Conservation (phyloP, 2,888 invertebrate species). For the Ellobium chinense region DNA sequence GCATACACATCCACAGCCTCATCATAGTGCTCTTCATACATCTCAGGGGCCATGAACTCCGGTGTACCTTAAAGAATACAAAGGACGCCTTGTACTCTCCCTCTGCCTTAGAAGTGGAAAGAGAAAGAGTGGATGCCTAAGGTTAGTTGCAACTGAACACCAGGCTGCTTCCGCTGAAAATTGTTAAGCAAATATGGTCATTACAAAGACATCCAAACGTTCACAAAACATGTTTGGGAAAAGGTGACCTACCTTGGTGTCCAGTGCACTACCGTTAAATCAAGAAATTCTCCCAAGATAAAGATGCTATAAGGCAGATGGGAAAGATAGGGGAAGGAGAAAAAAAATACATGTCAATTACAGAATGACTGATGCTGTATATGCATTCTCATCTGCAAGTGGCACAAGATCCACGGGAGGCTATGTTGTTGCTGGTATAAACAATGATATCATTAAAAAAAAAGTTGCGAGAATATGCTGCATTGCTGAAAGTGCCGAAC, state of each 20-base stretch:
- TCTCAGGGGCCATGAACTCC: slow-evolving; percentile 98
- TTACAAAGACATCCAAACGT: slow-evolving; percentile 6
- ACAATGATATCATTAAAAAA: too few species aligned
- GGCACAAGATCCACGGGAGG: too few species aligned
- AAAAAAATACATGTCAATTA: slow-evolving; percentile 20
- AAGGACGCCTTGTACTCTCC: slow-evolving; percentile 60
- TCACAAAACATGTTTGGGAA: not conserved
- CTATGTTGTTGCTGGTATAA: too few species aligned
- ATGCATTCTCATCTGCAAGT: too few species aligned
- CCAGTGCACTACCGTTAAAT: slow-evolving; percentile 19
- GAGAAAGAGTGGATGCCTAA: slow-evolving; percentile 54
- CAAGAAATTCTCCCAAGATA: slow-evolving; percentile 28
- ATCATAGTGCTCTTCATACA: slow-evolving; percentile 99
- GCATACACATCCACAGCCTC: slow-evolving; percentile 99
- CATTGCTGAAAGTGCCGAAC: too few species aligned
- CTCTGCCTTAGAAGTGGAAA: slow-evolving; percentile 61
- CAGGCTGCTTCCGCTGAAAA: slow-evolving; percentile 22
- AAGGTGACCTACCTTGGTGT: slow-evolving; percentile 39
- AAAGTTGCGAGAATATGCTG: too few species aligned
- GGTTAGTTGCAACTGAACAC: slow-evolving; percentile 50
- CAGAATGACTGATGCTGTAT: not conserved
- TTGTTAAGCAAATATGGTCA: slow-evolving; percentile 21
- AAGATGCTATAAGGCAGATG: slow-evolving; percentile 40
- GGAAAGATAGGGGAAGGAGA: slow-evolving; percentile 29
- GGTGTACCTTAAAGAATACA: slow-evolving; percentile 86